Percentiles rank a stretch among this genome's conserved stretches.
phyloP scores from a whole-genome alignment of 2,888 invertebrate species.

The Teleogryllus oceanicus region DNA sequence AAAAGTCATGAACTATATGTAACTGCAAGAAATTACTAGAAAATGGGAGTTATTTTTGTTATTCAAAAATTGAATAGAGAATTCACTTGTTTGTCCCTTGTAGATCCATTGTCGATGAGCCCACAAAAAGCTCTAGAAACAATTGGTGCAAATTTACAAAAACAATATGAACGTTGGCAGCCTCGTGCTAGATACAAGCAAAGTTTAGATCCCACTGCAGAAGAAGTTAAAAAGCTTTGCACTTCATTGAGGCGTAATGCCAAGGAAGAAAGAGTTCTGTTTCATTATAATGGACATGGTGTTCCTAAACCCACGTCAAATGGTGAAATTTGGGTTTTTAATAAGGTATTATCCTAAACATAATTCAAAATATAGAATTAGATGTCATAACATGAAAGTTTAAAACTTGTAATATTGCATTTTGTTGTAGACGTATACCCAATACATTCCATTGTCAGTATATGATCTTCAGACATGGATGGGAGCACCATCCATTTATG shows the following conservation, averaged over 20 bases:
- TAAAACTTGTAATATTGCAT: background rate
- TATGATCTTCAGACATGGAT: slow-evolving; percentile 99
- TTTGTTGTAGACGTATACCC: slow-evolving; percentile 80
- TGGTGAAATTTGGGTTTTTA: slow-evolving; percentile 99
- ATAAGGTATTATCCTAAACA: slow-evolving; percentile 62
- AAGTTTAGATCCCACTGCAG: slow-evolving; percentile 93
- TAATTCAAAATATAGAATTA: background rate
- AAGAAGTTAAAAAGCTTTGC: slow-evolving; percentile 96
- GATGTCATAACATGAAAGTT: background rate
- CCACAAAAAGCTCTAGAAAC: slow-evolving; percentile 88
- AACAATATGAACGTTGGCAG: slow-evolving; percentile 98
- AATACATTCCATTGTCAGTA: slow-evolving; percentile 97
- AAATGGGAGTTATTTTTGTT: too few relatives aligned
- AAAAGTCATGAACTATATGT: too few relatives aligned
- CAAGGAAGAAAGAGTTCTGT: slow-evolving; percentile 95
- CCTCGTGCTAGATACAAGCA: slow-evolving; percentile 96
- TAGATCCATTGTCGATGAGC: slow-evolving; percentile 82
- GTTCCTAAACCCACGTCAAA: slow-evolving; percentile 97
- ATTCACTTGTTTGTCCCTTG: too few relatives aligned
- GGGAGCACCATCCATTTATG: slow-evolving; percentile 98
- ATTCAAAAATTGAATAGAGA: too few relatives aligned
- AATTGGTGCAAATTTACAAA: slow-evolving; percentile 86
- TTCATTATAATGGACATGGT: slow-evolving; percentile 99
- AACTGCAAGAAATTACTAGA: too few relatives aligned
- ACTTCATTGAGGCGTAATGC: slow-evolving; percentile 91